Evolutionary conservation across 2,888 invertebrate species (phyloP), one percentile per base, ranked within the genome.

Genomic region (Cheilosia grossa): DNA sequence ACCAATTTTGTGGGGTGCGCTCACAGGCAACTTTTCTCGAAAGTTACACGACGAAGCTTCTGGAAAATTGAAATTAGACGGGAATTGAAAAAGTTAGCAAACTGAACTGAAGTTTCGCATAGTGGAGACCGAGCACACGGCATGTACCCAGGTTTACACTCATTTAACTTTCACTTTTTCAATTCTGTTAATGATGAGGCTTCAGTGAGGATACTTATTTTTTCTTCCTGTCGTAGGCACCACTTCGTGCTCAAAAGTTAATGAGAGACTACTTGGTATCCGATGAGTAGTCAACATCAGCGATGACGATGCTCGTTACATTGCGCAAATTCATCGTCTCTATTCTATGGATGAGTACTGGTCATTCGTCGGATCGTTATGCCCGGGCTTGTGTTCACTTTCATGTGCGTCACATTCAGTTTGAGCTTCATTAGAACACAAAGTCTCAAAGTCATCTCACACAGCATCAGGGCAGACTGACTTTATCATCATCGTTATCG

Each of bases 41-140:
- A 79, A 79, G 53, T 66, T 72, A 53, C 56, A 59, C 74, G 69
- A 69, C 64, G 74, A 74, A 83, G 83, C 83, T 79, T 64, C 53
- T 74, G 74, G 66, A 75, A 83, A 83, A 83, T 83, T 83, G 83
- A 79, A 83, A 83, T 83, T 83, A 83, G 83, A 83, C 83, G 79
- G 44, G 83, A 83, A 79, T 83, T 83, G 79, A 83, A 83, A 79
- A 83, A 83, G 83, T 83, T 83, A 56, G 59, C 19, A 63, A 67
- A 67, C 69, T 27, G 15, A 63, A 74, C 44, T 21, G 21, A 74
- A 79, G 64, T 83, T 83, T 59, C 67, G 10, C 15, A 44, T n/a
- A 44, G 19, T 19, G 63, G 59, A 67, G 54, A n/a, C 51, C 10
- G 3, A 21, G 49, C 53, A 37, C 37, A 37, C 37, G 37, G 37